Base-by-base conservation (phyloP, 2,888 invertebrate genomes). In the Serripes groenlandicus region DNA sequence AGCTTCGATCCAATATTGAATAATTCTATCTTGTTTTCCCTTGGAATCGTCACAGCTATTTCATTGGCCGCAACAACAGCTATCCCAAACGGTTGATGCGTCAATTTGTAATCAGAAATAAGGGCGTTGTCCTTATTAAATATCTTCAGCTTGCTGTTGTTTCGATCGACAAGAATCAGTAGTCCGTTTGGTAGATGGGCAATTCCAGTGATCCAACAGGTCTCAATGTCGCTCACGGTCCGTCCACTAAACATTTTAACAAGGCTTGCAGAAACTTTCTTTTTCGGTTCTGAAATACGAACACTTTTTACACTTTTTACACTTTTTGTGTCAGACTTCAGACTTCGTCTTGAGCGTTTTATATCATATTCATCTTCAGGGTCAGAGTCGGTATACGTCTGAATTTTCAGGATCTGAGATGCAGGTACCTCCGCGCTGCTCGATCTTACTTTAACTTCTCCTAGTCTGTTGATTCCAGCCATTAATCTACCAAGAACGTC, bases 141-240 rank as follows among this genome's bases (percentile, higher is more conserved):
- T 5, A 84, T 49, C 75, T 90, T 90, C 5, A 90, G 30, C 75
- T 90, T 90, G 42, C 66, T 77, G 75, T 90, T 90, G 30, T 83
- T 85, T 42, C 86, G 75, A 58, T 90, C 90, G 32, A 86, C 83
- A 18, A 87, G 78, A 2, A 90, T 54, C 26, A 84, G 75, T n/a
- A 66, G 35, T 1, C 81, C 83, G 34, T 81, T 75, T 11, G 85
- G 79, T 15, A 88, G 42, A n/a, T 72, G 76, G 21, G 75, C 73
- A n/a, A 88, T 80, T 9, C 90, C 90, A 0, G 90, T 90, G 42
- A 90, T 85, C 85, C 85, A 86, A 68, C 88, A 87, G 9, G 68
- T 49, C 26, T 86, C 78, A n/a, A 60, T 75, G 52, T 90, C 90
- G 23, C 86, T 75, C 7, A 78, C 49, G 0, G 88, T 76, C 9